Percentiles rank a stretch among this genome's conserved stretches.
These are phyloP conservation scores for Upupa epops DNA, from an alignment of 2,113 vertebrate genomes.

Conservation along the genomic window DNA sequence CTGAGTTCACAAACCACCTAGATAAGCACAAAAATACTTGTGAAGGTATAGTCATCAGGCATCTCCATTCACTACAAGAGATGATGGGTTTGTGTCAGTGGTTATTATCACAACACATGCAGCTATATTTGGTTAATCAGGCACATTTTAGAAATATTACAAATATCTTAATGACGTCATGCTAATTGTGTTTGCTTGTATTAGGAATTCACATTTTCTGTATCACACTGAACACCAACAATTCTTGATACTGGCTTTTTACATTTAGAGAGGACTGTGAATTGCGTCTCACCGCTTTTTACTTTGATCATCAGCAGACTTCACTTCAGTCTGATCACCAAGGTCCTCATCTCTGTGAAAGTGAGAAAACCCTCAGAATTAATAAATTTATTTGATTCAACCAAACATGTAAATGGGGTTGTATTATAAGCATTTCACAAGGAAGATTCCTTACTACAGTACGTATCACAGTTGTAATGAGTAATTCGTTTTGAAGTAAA, in stretches of 20 bases:
- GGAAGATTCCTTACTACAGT: neutral
- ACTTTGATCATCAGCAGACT: neutral
- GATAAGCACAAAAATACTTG: neutral
- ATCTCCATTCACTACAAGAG: neutral
- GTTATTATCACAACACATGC: neutral
- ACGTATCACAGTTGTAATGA: neutral
- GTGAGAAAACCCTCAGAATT: neutral
- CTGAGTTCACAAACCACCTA: neutral
- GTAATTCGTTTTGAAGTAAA: neutral
- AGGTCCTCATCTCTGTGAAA: conserved; percentile 25
- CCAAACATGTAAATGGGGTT: no score
- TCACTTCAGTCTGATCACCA: neutral
- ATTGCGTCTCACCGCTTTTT: conserved; percentile 33
- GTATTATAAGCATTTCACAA: neutral
- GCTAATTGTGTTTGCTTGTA: neutral
- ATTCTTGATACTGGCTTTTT: neutral
- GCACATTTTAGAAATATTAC: neutral
- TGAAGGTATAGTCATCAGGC: neutral
- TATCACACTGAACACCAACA: neutral
- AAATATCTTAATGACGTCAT: neutral
- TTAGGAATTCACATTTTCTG: neutral
- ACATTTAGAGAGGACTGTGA: neutral
- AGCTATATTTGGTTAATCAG: neutral
- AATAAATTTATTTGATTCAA: no score
- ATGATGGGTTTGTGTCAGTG: neutral